A percentile compares a stretch with the other conserved stretches of the same genome.
Evolutionary conservation across 1,140 invertebrate species (phyloP).

Genomic region (Eriosoma lanigerum): DNA sequence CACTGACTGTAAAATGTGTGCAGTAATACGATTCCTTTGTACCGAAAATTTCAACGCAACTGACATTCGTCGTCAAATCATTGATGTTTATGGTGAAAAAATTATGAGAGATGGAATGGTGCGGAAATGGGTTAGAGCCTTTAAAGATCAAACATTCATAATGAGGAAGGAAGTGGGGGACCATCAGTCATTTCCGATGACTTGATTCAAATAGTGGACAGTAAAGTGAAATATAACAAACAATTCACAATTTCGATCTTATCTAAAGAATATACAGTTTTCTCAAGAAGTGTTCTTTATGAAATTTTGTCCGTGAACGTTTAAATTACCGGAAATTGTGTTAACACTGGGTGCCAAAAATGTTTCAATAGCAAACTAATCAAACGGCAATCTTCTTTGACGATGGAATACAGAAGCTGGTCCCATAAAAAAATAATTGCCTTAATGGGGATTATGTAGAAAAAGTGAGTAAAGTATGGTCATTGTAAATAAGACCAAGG

Average conservation of each 20-base stretch:
- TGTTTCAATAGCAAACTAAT: background rate
- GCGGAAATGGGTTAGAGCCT: background rate
- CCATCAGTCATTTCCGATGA: background rate
- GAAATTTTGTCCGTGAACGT: background rate
- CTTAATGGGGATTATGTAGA: too few relatives aligned
- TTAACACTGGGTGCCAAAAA: background rate
- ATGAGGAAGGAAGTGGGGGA: background rate
- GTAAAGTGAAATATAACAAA: background rate
- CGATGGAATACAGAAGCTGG: too few relatives aligned
- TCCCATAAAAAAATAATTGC: too few relatives aligned
- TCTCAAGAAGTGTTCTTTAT: constrained; percentile 6
- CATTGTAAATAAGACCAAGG: too few relatives aligned
- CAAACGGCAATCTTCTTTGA: too few relatives aligned
- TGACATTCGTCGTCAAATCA: background rate
- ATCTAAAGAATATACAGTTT: background rate
- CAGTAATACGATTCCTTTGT: background rate
- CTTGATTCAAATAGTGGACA: background rate
- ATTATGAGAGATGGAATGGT: background rate
- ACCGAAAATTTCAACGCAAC: background rate
- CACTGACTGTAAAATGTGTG: background rate
- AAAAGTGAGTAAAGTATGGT: too few relatives aligned
- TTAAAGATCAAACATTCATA: background rate
- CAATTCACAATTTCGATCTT: background rate
- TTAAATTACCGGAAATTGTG: background rate
- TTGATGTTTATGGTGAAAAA: background rate